Percentiles rank a stretch among this genome's conserved stretches.
phyloP scores from a whole-genome alignment of 2,113 vertebrate species.

The Neogobius melanostomus region DNA sequence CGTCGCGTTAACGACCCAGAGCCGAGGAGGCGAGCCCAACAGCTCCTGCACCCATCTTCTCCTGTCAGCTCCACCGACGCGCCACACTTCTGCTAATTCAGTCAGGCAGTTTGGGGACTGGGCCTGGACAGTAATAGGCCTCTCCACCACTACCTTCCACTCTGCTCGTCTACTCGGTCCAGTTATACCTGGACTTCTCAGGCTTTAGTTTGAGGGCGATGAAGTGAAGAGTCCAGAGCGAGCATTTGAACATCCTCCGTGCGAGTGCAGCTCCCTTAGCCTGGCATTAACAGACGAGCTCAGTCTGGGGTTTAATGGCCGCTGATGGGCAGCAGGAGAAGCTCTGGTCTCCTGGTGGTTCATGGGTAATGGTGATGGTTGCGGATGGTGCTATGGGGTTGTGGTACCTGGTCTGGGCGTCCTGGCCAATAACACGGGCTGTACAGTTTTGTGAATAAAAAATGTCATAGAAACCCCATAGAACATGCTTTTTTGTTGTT shows the following conservation, averaged over 20 bases:
- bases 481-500: no score
- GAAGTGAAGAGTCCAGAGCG: no score
- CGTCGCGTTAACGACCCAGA: constrained; percentile 62
- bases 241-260: no score
- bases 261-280: neutral
- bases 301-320: constrained; percentile 35
- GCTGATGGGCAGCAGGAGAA: constrained; percentile 37
- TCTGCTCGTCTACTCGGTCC: no score
- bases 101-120: constrained; percentile 31
- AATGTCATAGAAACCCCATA: no score
- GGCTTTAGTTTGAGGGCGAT: no score
- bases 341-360: neutral
- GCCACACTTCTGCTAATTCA: constrained; percentile 17
- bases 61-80: constrained; percentile 10
- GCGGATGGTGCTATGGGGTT: no score
- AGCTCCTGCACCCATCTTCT: constrained; percentile 37
- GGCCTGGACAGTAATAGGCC: constrained; percentile 9
- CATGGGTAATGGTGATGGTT: neutral
- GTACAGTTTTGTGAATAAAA: no score
- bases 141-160: no score
- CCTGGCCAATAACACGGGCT: no score
- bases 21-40: constrained; percentile 29
- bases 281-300: constrained; percentile 20
- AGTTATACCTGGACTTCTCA: no score
- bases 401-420: no score